Percentiles rank a stretch among this genome's conserved stretches.
These are phyloP conservation scores for Anhinga rufa DNA, from an alignment of 2,113 vertebrate genomes.

Conservation along the genomic window DNA sequence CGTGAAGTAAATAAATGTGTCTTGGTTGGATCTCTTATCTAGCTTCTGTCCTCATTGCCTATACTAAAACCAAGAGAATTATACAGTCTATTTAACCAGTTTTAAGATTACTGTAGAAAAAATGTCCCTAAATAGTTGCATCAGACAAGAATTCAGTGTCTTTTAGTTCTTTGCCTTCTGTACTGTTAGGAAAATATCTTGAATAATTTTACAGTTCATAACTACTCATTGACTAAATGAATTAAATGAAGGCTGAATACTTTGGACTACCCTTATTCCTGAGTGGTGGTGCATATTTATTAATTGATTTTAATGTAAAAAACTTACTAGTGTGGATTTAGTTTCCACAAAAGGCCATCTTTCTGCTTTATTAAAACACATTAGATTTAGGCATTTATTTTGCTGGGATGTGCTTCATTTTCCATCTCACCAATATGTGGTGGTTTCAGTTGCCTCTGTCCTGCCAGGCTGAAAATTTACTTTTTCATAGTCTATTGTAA, in stretches of 20 bases:
- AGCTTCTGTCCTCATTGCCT: background rate
- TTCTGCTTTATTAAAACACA: background rate
- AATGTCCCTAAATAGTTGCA: background rate
- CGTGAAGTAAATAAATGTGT: background rate
- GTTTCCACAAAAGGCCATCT: background rate
- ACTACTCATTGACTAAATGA: background rate
- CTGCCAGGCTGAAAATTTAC: background rate
- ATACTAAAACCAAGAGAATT: background rate
- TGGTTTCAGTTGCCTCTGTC: background rate
- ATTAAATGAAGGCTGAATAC: background rate
- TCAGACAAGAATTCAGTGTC: background rate
- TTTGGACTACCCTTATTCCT: background rate
- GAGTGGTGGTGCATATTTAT: background rate
- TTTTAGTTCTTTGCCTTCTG: background rate
- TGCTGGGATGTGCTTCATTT: background rate
- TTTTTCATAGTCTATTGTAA: background rate
- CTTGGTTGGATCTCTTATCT: background rate
- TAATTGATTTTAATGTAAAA: background rate
- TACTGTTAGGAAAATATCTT: background rate
- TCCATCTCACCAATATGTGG: background rate
- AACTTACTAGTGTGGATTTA: background rate
- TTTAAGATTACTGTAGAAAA: background rate
- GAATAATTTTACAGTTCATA: background rate
- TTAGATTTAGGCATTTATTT: background rate
- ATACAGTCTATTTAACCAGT: background rate